Percentiles rank a stretch among this genome's conserved stretches.
phyloP scores from a whole-genome alignment of 2,113 vertebrate species.

The Osmerus mordax region DNA sequence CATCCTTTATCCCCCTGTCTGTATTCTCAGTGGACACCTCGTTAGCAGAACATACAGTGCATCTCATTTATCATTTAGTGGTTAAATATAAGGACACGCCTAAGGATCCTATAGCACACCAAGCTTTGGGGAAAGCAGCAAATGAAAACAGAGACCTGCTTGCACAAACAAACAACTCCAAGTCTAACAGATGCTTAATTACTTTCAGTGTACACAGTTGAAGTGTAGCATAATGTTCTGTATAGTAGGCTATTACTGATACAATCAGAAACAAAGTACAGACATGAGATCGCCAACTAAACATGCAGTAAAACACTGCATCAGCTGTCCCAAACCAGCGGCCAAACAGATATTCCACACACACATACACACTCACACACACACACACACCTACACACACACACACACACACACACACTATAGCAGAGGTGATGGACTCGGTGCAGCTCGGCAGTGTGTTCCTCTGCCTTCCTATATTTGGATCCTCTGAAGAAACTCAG shows the following conservation, averaged over 20 bases:
- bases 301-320: no score
- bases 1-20: conserved; percentile 54
- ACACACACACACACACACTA: not conserved
- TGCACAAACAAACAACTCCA: not conserved
- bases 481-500: conserved; percentile 40
- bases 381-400: not conserved
- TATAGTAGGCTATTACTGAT: conserved; percentile 1
- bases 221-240: not conserved
- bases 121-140: conserved; percentile 5
- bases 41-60: conserved; percentile 57
- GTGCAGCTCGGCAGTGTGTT: conserved; percentile 5
- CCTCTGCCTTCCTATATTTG: conserved; percentile 36
- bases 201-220: not conserved
- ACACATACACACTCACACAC: no score
- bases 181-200: not conserved
- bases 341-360: not conserved
- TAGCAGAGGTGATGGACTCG: not conserved
- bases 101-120: conserved; percentile 17
- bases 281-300: no score
- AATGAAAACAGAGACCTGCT: conserved; percentile 18
- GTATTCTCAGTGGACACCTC: conserved; percentile 59
- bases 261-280: not conserved
- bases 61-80: conserved; percentile 55
- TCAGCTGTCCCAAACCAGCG: not conserved
- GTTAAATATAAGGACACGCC: conserved; percentile 30